These are phyloP conservation scores for Sterrhoptilus dennistouni DNA, from an alignment of 2,113 vertebrate species.

Conservation along the genomic window DNA sequence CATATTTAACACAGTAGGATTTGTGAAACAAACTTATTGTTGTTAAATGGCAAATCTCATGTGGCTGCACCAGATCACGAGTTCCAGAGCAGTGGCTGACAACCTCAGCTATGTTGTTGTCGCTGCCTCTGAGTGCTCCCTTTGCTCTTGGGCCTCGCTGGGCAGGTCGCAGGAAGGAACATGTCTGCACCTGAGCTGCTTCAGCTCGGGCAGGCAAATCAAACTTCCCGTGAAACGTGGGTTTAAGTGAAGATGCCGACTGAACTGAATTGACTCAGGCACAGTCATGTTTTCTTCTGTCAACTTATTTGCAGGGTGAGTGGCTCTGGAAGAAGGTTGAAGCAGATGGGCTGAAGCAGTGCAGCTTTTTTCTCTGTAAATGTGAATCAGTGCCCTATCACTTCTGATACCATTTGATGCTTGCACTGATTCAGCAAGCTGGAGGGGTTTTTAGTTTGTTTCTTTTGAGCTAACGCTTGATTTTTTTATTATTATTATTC, in stretches of 20 bases:
- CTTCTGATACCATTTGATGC: not conserved
- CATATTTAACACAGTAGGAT: not conserved
- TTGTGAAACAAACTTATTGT: not conserved
- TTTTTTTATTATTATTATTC: no score
- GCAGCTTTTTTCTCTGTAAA: slow-evolving; percentile 31
- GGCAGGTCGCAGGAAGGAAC: not conserved
- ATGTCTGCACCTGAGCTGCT: not conserved
- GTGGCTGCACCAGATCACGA: not conserved
- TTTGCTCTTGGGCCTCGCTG: not conserved
- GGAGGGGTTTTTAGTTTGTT: not conserved
- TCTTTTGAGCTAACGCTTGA: not conserved
- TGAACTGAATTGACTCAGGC: not conserved
- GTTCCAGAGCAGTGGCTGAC: fast-evolving
- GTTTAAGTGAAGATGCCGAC: not conserved
- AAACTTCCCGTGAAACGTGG: not conserved
- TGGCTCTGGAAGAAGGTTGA: not conserved
- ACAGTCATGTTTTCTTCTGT: slow-evolving; percentile 19
- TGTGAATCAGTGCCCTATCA: slow-evolving; percentile 39
- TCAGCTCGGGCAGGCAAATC: not conserved
- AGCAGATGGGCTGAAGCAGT: slow-evolving; percentile 47
- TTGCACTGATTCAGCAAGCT: slow-evolving; percentile 14
- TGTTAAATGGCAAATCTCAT: not conserved
- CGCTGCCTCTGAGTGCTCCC: not conserved
- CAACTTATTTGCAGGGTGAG: slow-evolving; percentile 27
- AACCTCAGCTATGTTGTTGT: not conserved